A percentile compares a stretch with the other conserved stretches of the same genome.
phyloP scores from a whole-genome alignment of 2,113 vertebrate species.

The Todiramphus chloris region DNA sequence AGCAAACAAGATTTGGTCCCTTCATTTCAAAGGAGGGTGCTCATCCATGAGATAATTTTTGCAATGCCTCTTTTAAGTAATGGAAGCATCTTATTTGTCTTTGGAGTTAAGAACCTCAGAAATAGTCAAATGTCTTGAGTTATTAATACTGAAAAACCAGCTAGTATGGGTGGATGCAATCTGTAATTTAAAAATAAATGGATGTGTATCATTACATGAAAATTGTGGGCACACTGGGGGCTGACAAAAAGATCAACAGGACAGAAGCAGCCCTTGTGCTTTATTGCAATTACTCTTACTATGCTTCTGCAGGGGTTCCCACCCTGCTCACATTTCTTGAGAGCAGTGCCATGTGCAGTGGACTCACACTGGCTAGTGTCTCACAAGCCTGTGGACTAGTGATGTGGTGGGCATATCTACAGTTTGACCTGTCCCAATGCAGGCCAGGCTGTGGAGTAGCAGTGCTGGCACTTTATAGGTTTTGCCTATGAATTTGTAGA shows the following conservation, averaged over 20 bases:
- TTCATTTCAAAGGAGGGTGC: background rate
- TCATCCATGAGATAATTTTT: background rate
- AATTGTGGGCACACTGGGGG: background rate
- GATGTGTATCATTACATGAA: background rate
- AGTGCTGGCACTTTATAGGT: background rate
- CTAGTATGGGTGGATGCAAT: background rate
- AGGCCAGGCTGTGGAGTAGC: background rate
- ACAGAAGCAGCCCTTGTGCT: background rate
- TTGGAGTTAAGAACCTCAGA: background rate
- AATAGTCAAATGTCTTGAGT: background rate
- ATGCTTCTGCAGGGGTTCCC: background rate
- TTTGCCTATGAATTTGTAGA: background rate
- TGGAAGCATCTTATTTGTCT: background rate
- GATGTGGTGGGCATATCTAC: background rate
- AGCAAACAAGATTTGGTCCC: background rate
- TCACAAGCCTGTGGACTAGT: background rate
- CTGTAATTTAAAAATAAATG: background rate
- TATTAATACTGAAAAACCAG: background rate
- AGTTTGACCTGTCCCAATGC: background rate
- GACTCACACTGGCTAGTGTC: background rate
- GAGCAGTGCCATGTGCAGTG: background rate
- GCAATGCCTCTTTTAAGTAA: background rate
- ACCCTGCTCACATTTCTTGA: background rate
- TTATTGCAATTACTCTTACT: background rate
- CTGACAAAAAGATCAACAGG: background rate